Evolutionary conservation across 2,888 invertebrate genomes (phyloP).

Genomic region (Cephus pygmeus): DNA sequence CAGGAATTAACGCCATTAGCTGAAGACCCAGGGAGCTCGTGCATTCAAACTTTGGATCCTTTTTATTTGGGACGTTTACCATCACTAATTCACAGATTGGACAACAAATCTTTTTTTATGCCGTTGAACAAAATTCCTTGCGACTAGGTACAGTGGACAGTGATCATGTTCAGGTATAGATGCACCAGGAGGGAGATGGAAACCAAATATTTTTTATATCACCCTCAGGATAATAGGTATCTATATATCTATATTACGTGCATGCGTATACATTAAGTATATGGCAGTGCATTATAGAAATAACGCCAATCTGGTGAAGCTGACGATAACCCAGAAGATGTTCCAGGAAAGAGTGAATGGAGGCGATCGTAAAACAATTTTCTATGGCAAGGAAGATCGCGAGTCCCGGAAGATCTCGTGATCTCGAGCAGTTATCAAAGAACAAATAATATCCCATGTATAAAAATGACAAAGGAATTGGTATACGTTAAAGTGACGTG

Average conservation of each 20-base stretch:
- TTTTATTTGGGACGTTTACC: conserved; percentile 25
- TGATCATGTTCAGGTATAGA: neutral
- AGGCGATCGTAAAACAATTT: neutral
- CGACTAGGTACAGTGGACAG: neutral
- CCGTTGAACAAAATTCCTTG: conserved; percentile 37
- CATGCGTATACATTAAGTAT: neutral
- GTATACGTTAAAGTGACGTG: neutral
- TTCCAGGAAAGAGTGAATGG: neutral
- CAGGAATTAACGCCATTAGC: conserved; percentile 48
- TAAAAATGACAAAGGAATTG: neutral
- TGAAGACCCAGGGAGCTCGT: conserved; percentile 16
- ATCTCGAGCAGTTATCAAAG: neutral
- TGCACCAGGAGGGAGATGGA: neutral
- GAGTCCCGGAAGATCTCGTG: neutral
- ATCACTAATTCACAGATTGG: conserved; percentile 38
- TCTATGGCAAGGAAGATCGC: neutral
- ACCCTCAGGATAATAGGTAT: neutral
- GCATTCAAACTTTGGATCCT: conserved; percentile 1
- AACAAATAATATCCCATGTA: neutral
- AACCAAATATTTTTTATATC: neutral
- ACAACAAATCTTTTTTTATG: conserved; percentile 35
- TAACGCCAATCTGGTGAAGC: neutral
- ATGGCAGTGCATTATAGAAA: neutral
- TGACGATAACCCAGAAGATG: neutral
- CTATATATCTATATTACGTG: too few species aligned